Conservation (phyloP, 2,113 vertebrate species). For the Hemibates koningsi region DNA sequence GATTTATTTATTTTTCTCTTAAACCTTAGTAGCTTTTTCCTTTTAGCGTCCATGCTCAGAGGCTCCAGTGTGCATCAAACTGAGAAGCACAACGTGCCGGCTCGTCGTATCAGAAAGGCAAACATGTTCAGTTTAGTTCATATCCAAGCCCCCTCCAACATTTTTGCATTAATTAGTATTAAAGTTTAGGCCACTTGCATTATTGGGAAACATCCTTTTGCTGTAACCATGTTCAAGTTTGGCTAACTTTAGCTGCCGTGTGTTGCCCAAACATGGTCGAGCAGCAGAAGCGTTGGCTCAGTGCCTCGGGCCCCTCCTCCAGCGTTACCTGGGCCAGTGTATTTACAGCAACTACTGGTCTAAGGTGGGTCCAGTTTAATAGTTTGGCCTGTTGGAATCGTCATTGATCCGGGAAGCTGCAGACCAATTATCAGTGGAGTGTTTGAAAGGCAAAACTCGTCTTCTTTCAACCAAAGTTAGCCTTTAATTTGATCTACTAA, state of each 20-base stretch:
- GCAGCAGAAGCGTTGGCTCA: background rate
- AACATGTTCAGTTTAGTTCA: background rate
- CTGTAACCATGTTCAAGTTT: background rate
- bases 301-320: background rate
- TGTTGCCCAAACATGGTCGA: background rate
- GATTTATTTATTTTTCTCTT: background rate
- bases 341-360: background rate
- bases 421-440: background rate
- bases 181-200: background rate
- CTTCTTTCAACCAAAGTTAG: background rate
- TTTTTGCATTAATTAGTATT: background rate
- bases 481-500: background rate
- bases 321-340: fast-evolving
- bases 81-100: background rate
- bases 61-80: background rate
- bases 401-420: background rate
- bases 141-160: fast-evolving
- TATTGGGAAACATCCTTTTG: background rate
- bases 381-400: background rate
- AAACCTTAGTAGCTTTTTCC: background rate
- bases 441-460: background rate
- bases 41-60: background rate
- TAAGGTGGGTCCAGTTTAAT: fast-evolving
- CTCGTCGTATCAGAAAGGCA: background rate
- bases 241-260: background rate